Evolutionary conservation across 2,888 invertebrate species (phyloP).

Genomic region (Cerceris ruficornis): DNA sequence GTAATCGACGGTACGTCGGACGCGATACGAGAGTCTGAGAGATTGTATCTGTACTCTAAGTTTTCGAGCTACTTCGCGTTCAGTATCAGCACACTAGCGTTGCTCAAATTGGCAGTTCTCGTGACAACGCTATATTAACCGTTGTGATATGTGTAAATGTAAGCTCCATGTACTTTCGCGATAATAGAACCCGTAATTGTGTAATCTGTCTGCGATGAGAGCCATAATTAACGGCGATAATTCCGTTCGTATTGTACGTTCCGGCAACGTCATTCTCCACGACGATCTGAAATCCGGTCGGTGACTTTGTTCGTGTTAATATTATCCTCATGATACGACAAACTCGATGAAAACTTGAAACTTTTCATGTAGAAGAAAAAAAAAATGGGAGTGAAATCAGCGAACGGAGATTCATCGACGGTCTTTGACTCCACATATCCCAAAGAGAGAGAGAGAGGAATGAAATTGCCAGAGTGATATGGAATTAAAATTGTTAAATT

Average conservation of each 20-base stretch:
- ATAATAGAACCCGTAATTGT: slow-evolving; percentile 54
- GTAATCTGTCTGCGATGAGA: slow-evolving; percentile 53
- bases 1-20: slow-evolving; percentile 7
- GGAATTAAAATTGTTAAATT: slow-evolving; percentile 13
- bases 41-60: slow-evolving; percentile 11
- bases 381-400: no score
- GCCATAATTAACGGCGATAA: slow-evolving; percentile 53
- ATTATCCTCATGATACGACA: background rate
- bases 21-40: background rate
- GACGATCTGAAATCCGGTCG: slow-evolving; percentile 13
- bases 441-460: no score
- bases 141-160: slow-evolving; percentile 61
- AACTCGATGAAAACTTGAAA: background rate
- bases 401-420: no score
- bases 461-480: no score
- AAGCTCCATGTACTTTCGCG: slow-evolving; percentile 46
- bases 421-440: no score
- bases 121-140: slow-evolving; percentile 48
- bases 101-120: slow-evolving; percentile 41
- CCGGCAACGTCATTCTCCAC: slow-evolving; percentile 32
- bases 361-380: no score
- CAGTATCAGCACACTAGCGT: slow-evolving; percentile 3
- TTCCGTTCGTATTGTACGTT: slow-evolving; percentile 33
- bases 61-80: background rate
- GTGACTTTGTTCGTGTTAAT: slow-evolving; percentile 38